Evolutionary conservation across 2,888 invertebrate genomes (phyloP).

Genomic region (Smittia sp.): DNA sequence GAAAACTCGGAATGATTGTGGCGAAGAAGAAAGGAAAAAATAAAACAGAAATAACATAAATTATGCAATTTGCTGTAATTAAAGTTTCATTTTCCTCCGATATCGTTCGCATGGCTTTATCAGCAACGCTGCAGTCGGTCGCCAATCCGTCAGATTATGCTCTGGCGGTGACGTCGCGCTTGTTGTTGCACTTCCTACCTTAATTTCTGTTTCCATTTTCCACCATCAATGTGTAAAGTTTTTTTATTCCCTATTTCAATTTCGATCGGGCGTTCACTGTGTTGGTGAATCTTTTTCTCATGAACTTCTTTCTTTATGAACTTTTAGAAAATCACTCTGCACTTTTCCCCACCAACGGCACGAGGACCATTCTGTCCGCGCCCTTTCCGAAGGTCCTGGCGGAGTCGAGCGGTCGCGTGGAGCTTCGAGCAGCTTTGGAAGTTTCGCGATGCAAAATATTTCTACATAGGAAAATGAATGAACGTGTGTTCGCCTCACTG

Average conservation of each 20-base stretch:
- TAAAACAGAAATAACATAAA: slow-evolving; percentile 17
- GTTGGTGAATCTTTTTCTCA: background rate
- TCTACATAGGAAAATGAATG: background rate
- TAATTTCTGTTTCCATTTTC: slow-evolving; percentile 18
- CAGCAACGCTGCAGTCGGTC: background rate
- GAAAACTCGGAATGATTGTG: slow-evolving; percentile 23
- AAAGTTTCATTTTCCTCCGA: background rate
- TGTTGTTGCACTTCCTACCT: background rate
- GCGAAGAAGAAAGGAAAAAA: background rate
- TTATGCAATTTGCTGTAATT: slow-evolving; percentile 27
- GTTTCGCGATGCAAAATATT: slow-evolving; percentile 9
- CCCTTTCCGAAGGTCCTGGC: too few relatives aligned
- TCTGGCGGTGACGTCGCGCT: too few relatives aligned
- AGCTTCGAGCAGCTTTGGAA: background rate
- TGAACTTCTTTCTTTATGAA: slow-evolving; percentile 6
- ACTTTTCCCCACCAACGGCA: slow-evolving; percentile 1
- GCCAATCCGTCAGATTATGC: too few relatives aligned
- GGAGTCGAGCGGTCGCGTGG: background rate
- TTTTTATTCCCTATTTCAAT: slow-evolving; percentile 3
- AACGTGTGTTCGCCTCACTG: background rate
- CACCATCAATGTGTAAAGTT: background rate
- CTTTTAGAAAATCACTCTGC: slow-evolving; percentile 8
- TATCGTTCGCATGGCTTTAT: background rate
- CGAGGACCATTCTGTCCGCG: too few relatives aligned
- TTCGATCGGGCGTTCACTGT: background rate